Percentiles rank a stretch among this genome's conserved stretches.
These are phyloP conservation scores for Hydropsyche betteni DNA, from an alignment of 2,888 invertebrate genomes.

Conservation along the genomic window DNA sequence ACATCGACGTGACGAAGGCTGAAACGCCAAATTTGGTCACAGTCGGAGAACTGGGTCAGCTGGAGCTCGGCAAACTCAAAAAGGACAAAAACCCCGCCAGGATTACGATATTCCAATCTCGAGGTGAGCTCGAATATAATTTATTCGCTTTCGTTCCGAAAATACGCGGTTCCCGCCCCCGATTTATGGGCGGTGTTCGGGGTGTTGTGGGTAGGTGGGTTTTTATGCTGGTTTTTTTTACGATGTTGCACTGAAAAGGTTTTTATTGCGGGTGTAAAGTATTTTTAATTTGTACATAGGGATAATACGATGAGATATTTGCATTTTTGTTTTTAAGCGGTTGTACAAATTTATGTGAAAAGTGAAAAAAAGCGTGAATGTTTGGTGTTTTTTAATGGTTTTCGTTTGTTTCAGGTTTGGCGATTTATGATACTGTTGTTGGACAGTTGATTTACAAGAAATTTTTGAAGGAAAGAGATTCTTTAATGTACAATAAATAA, in stretches of 20 bases:
- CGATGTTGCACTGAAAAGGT: too few species aligned
- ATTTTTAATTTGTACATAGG: too few species aligned
- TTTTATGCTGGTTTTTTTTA: too few species aligned
- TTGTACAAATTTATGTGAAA: neutral
- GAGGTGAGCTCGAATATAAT: constrained; percentile 60
- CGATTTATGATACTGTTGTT: constrained; percentile 69
- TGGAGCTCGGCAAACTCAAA: constrained; percentile 59
- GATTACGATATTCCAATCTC: constrained; percentile 71
- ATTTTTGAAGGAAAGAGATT: constrained; percentile 38
- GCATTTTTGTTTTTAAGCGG: too few species aligned
- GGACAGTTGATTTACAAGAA: constrained; percentile 63
- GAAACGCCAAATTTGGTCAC: constrained; percentile 67
- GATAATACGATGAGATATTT: too few species aligned
- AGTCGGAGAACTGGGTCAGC: constrained; percentile 66
- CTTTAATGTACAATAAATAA: neutral
- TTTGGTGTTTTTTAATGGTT: constrained; percentile 2
- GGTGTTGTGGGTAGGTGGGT: too few species aligned
- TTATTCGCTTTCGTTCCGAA: too few species aligned
- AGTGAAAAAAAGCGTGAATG: constrained; percentile 11
- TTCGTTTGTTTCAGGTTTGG: constrained; percentile 64
- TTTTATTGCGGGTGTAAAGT: too few species aligned
- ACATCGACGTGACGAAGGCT: constrained; percentile 61
- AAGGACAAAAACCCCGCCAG: constrained; percentile 54
- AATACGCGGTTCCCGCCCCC: too few species aligned
- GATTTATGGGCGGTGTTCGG: too few species aligned